These are phyloP conservation scores for Achatina immaculata DNA, from an alignment of 1,140 invertebrate species.

Conservation along the genomic window DNA sequence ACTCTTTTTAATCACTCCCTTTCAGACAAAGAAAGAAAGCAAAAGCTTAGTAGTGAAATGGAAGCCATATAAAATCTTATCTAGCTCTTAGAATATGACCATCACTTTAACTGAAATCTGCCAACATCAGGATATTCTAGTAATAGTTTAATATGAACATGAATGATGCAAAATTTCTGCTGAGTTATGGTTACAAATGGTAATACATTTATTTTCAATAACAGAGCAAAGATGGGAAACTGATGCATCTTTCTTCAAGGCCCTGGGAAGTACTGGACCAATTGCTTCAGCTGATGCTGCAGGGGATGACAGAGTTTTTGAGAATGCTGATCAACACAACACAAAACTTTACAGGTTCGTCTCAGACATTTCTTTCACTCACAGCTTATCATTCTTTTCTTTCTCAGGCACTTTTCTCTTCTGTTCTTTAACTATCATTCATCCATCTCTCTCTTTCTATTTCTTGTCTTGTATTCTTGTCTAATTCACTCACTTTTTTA, in stretches of 20 bases:
- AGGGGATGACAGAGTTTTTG: slow-evolving; percentile 58
- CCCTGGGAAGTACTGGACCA: slow-evolving; percentile 51
- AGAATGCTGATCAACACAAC: slow-evolving; percentile 40
- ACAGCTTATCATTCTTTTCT: neutral
- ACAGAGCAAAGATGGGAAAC: slow-evolving; percentile 51
- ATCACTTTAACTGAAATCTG: too few relatives aligned
- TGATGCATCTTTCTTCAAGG: slow-evolving; percentile 57
- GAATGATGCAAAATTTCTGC: too few relatives aligned
- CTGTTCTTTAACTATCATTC: neutral
- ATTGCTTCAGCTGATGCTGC: slow-evolving; percentile 50
- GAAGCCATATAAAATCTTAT: too few relatives aligned
- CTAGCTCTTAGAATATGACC: too few relatives aligned
- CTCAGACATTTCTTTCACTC: neutral
- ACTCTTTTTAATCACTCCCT: too few relatives aligned
- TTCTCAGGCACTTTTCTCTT: neutral
- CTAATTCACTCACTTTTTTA: too few relatives aligned
- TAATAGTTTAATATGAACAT: too few relatives aligned
- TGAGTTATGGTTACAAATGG: too few relatives aligned
- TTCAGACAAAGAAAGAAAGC: too few relatives aligned
- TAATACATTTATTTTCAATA: neutral
- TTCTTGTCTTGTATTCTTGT: neutral
- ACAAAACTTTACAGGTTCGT: slow-evolving; percentile 53
- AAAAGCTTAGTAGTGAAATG: too few relatives aligned
- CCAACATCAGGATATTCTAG: too few relatives aligned
- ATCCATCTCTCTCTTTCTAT: neutral